A percentile compares a stretch with the other conserved stretches of the same genome.
Conservation (phyloP, 2,797 vertebrate genomes). For the Apodemus agrarius region DNA sequence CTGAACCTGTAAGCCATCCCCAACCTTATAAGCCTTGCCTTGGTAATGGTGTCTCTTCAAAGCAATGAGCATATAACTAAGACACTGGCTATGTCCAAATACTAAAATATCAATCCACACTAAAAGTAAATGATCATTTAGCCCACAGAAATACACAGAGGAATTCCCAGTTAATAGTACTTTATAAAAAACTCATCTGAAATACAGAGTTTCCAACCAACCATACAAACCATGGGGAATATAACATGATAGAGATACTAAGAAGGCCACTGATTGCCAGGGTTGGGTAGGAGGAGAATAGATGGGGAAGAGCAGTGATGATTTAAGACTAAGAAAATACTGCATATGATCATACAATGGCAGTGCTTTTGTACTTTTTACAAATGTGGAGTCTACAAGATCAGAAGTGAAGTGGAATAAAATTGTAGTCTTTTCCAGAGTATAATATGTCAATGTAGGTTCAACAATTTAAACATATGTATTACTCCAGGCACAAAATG, state of each 20-base stretch:
- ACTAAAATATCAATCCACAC: neutral
- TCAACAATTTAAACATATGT: neutral
- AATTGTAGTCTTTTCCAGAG: neutral
- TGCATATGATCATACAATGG: neutral
- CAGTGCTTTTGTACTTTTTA: neutral
- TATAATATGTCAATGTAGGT: neutral
- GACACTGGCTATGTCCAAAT: neutral
- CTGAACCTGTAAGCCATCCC: neutral
- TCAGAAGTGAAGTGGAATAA: neutral
- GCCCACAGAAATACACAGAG: neutral
- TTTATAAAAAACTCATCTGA: neutral
- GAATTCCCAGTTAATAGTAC: neutral
- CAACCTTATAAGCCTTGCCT: neutral
- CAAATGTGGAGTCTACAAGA: neutral
- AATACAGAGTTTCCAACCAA: neutral
- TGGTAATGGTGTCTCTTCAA: neutral
- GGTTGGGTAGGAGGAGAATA: neutral
- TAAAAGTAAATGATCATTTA: neutral
- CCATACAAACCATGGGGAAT: neutral
- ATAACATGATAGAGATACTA: neutral
- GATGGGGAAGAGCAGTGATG: neutral
- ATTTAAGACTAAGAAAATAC: too few species aligned
- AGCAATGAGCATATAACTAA: neutral
- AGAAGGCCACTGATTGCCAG: neutral
- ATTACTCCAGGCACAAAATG: neutral